Base-by-base conservation (phyloP, 1,140 invertebrate genomes). In the Goniozus legneri region DNA sequence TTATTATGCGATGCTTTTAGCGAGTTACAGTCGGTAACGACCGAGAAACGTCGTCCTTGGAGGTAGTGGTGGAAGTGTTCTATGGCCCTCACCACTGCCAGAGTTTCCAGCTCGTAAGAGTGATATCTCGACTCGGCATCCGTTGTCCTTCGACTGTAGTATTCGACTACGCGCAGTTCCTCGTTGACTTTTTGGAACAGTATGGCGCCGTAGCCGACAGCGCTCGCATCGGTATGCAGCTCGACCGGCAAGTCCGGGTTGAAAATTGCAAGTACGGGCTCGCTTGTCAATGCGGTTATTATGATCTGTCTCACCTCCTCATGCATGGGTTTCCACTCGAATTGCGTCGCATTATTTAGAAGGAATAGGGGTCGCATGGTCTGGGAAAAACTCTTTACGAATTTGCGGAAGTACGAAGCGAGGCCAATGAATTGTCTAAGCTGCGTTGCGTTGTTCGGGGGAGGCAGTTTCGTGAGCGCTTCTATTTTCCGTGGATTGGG, bases 201-300 rank as follows among this genome's bases (percentile, higher is more conserved):
- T 2, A 78, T 64, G 7, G 67, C 72, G 22, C 69, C 69, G 15
- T 71, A 27, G 2, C 69, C 74, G 13, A 40, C 32, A 7, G 57
- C 43, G 27, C 52, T 60, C 27, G 58, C 65, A 56, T 72, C 71
- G 15, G 50, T 59, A 20, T 63, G 46, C 10, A 73, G 31, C 13
- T 45, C 50, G n/a, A 62, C 34, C 27, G 20, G 19, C 13, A 8
- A n/a, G 3, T 12, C 27, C 6, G 39, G 39, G 16, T 41, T 16
- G 27, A 13, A 41, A 6, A 41, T 41, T 8, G 20, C n/a, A 15
- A 24, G 24, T 12, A 41, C 20, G 13, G 39, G 21, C 8, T 12
- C 12, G 8, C 12, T 8, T 24, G 22, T 27, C 8, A 41, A 13
- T 4, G 10, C 10, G 10, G 24, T 6, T 27, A 27, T 27, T 6